Percentiles rank a stretch among this genome's conserved stretches.
Conservation (phyloP, 1,140 invertebrate species). For the Rhyacophila brunnea region DNA sequence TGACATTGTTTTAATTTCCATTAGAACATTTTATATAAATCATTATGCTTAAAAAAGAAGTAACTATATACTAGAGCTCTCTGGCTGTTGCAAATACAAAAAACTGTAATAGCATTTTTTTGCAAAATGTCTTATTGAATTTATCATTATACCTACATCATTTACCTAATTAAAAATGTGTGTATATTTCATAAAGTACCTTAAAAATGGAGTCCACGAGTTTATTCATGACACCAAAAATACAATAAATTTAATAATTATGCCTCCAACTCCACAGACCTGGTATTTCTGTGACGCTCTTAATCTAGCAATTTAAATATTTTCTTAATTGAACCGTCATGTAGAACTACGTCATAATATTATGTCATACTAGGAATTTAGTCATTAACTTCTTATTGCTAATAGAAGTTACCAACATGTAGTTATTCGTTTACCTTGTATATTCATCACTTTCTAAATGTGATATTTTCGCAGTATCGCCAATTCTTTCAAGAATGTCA, state of each 20-base stretch:
- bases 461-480: background rate
- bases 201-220: too few relatives aligned
- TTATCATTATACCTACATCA: too few relatives aligned
- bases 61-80: background rate
- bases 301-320: background rate
- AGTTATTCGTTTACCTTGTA: background rate
- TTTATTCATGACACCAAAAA: too few relatives aligned
- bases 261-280: background rate
- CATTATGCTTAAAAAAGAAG: background rate
- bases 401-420: background rate
- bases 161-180: too few relatives aligned
- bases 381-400: background rate
- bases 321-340: background rate
- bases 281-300: background rate
- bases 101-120: background rate
- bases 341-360: background rate
- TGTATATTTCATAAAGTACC: too few relatives aligned
- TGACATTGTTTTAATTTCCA: background rate
- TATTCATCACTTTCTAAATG: background rate
- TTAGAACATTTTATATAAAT: background rate
- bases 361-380: background rate
- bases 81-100: background rate
- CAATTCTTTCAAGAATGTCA: constrained; percentile 15
- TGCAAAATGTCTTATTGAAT: background rate
- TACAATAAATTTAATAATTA: too few relatives aligned